phyloP scores from a whole-genome alignment of 1,140 invertebrate genomes.

The Heliconius eleuchia region DNA sequence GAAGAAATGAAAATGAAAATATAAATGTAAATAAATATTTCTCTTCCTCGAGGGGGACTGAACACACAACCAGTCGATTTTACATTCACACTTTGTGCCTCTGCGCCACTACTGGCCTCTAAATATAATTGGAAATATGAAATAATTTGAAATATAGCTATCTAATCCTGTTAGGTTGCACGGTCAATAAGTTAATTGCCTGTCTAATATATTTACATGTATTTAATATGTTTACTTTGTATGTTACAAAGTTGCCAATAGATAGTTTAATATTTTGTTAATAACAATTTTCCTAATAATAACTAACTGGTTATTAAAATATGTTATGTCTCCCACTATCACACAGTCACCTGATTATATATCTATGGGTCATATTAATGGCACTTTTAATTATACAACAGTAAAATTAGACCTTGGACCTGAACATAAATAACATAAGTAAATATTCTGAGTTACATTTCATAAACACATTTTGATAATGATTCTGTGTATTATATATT shows the following conservation, averaged over 20 bases:
- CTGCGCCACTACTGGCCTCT: too few relatives aligned
- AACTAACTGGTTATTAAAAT: not conserved
- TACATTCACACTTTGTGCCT: too few relatives aligned
- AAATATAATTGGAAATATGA: too few relatives aligned
- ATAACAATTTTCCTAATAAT: conserved; percentile 21
- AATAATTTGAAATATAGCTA: conserved; percentile 2
- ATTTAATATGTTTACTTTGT: conserved; percentile 30
- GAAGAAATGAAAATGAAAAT: too few relatives aligned
- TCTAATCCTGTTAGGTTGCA: conserved; percentile 31
- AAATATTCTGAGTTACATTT: not conserved
- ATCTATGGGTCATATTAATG: not conserved
- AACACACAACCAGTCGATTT: too few relatives aligned
- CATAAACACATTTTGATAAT: not conserved
- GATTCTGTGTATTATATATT: too few relatives aligned
- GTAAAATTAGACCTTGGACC: not conserved
- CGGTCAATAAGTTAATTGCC: conserved; percentile 39
- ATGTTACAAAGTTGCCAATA: conserved; percentile 28
- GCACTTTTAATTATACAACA: not conserved
- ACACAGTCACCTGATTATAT: not conserved
- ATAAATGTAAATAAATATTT: too few relatives aligned
- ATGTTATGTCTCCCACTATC: not conserved
- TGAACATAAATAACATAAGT: not conserved
- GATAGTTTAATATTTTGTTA: conserved; percentile 12
- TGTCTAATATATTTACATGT: conserved; percentile 24
- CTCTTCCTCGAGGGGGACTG: too few relatives aligned